Evolutionary conservation across 2,113 vertebrate genomes (phyloP), one percentile per base, ranked within the genome.

Genomic region (Oryzias javanicus): DNA sequence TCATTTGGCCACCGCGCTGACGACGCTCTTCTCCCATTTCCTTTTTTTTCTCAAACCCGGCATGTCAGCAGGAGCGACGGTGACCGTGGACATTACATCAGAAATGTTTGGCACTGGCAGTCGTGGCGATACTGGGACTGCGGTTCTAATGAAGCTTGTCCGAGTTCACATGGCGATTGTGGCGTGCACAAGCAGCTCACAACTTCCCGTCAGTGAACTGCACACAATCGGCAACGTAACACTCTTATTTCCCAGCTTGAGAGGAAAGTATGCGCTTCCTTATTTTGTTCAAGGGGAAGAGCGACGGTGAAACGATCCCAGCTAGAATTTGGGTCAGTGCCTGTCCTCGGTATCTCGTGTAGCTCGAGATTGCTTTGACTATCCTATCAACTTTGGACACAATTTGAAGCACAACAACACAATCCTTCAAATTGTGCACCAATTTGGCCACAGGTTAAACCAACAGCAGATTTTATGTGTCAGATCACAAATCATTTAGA

Each of bases 211-310:
- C 63, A 22, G 67, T 35, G 55, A 88, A 66, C 79, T 60, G 73
- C 53, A 48, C 67, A 72, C 75, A 78, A 76, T 77, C 81, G 78
- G 78, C 76, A 76, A 71, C 61, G 67, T 83, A 19, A 79, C 78
- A 60, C 76, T 72, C 56, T 22, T 64, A 60, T 80, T 83, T 85
- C 69, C 76, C 79, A 82, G 80, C 57, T 60, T 69, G 69, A 79
- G 68, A 80, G 49, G 65, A 83, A 77, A 81, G 61, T 15, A 47
- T 7, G 61, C 57, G 76, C 83, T 87, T 87, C 83, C 82, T 85
- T 68, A 72, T 84, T 88, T 89, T 88, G 79, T 85, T 84, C 60
- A 17, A 50, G 73, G 27, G 79, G 79, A 85, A 85, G 79, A 76
- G 68, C 56, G 12, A 74, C 42, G 45, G 64, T 17, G 2, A 67